Conservation (phyloP, 2,888 invertebrate genomes). For the Caenorhabditis sp. region DNA sequence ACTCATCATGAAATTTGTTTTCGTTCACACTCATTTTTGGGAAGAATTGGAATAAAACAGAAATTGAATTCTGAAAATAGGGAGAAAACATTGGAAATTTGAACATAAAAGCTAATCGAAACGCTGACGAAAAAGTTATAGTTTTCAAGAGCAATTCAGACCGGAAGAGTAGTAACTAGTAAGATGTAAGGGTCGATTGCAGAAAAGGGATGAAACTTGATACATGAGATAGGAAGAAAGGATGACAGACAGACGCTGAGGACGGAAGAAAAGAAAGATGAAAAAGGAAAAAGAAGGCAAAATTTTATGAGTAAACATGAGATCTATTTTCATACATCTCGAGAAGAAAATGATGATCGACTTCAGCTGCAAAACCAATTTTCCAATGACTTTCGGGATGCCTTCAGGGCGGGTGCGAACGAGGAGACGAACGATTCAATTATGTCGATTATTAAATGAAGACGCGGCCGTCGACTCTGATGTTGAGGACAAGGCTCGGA, state of each 20-base stretch:
- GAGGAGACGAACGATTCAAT: slow-evolving; percentile 43
- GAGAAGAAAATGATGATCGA: slow-evolving; percentile 38
- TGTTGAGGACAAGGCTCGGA: slow-evolving; percentile 23
- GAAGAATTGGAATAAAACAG: slow-evolving; percentile 19
- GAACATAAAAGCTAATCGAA: too few species aligned
- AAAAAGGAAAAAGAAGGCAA: background rate
- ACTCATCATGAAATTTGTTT: slow-evolving; percentile 50
- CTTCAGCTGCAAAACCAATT: slow-evolving; percentile 40
- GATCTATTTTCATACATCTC: background rate
- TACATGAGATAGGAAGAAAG: slow-evolving; percentile 18
- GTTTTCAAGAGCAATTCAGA: background rate
- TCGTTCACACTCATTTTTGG: slow-evolving; percentile 29
- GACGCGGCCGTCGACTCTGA: slow-evolving; percentile 30
- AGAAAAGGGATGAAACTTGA: slow-evolving; percentile 44
- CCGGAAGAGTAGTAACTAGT: background rate
- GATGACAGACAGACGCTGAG: slow-evolving; percentile 12
- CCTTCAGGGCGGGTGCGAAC: slow-evolving; percentile 40
- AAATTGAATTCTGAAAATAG: background rate
- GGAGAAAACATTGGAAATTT: background rate
- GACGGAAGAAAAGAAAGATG: slow-evolving; percentile 9
- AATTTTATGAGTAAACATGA: slow-evolving; percentile 13
- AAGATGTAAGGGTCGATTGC: slow-evolving; percentile 15
- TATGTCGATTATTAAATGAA: slow-evolving; percentile 62
- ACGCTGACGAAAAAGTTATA: slow-evolving; percentile 27
- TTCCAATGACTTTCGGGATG: slow-evolving; percentile 40